These are phyloP conservation scores for Dicerorhinus sumatrensis DNA, from an alignment of 2,113 vertebrate genomes.

Conservation along the genomic window DNA sequence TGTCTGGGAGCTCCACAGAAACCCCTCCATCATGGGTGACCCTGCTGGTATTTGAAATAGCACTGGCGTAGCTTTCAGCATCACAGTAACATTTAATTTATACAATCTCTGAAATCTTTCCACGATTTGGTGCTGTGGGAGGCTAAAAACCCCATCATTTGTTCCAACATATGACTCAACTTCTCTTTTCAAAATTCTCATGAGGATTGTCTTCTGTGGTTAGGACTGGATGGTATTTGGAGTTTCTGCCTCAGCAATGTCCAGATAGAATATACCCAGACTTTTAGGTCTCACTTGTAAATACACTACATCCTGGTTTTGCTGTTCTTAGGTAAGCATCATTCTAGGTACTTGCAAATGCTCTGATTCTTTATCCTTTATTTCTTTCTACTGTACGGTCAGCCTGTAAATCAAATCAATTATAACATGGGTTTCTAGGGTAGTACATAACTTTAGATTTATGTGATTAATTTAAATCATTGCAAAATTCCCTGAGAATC, in stretches of 20 bases:
- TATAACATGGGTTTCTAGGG: not conserved
- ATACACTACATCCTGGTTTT: not conserved
- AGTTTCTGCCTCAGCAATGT: constrained; percentile 54
- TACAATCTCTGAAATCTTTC: constrained; percentile 47
- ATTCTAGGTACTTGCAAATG: not conserved
- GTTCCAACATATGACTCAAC: constrained; percentile 4
- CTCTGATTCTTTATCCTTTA: not conserved
- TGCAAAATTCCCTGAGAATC: not conserved
- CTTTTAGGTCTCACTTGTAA: constrained; percentile 3
- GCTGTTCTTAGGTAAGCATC: constrained; percentile 17
- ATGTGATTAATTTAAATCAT: not conserved
- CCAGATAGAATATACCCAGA: not conserved
- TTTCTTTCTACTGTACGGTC: not conserved
- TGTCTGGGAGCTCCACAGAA: no score
- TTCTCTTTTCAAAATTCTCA: constrained; percentile 26
- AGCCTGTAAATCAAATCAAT: not conserved
- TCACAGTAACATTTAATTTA: constrained; percentile 42
- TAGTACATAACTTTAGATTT: not conserved
- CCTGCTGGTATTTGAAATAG: no score
- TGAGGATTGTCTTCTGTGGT: not conserved
- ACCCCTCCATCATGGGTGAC: no score
- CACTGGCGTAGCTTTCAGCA: no score
- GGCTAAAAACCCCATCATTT: constrained; percentile 19
- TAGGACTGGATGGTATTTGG: not conserved
- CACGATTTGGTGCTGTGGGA: constrained; percentile 43